These are phyloP conservation scores for Numenius phaeopus DNA, from an alignment of 2,797 vertebrate genomes.

Conservation along the genomic window DNA sequence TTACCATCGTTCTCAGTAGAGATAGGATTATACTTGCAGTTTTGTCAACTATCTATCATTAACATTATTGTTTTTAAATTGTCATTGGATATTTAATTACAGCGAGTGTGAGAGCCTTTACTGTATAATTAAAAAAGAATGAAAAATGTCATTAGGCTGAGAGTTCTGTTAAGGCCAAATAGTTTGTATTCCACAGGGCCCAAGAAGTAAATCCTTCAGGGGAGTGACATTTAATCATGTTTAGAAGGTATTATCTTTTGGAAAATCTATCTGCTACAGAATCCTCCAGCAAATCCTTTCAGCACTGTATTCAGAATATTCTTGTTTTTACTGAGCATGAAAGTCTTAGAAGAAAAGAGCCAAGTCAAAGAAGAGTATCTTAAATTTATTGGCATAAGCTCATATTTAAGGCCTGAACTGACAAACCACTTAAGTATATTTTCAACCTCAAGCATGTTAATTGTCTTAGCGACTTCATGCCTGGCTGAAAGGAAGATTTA, in stretches of 20 bases:
- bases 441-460: conserved; percentile 15
- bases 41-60: not conserved
- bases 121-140: not conserved
- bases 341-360: not conserved
- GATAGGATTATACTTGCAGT: not conserved
- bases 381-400: not conserved
- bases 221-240: not conserved
- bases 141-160: not conserved
- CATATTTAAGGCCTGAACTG: conserved; percentile 5
- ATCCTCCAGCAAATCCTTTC: not conserved
- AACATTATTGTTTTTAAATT: not conserved
- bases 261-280: conserved; percentile 12
- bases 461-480: conserved; percentile 24
- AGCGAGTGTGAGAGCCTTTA: not conserved
- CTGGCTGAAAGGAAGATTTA: conserved; percentile 16
- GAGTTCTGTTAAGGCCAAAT: not conserved
- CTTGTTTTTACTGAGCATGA: not conserved
- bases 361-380: not conserved
- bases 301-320: not conserved
- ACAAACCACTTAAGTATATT: conserved; percentile 13
- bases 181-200: not conserved
- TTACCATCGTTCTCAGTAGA: not conserved
- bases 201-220: not conserved
- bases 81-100: conserved; percentile 7
- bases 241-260: conserved; percentile 1